phyloP scores from a whole-genome alignment of 2,113 vertebrate species.

The Danio rerio region DNA sequence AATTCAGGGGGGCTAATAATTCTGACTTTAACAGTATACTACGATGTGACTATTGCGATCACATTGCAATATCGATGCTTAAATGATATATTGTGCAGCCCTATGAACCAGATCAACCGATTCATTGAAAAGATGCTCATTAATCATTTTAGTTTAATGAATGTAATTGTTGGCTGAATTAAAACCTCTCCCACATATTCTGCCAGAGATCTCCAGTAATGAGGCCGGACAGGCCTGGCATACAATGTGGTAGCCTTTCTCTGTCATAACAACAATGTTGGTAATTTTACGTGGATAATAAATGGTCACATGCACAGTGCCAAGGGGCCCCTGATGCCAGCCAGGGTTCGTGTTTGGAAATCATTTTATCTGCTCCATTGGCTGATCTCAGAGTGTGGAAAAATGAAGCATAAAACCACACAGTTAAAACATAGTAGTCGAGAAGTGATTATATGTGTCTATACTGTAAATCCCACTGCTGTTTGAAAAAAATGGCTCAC shows the following conservation, averaged over 20 bases:
- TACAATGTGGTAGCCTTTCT: conserved; percentile 16
- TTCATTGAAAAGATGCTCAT: neutral
- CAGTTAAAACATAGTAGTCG: neutral
- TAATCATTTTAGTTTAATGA: neutral
- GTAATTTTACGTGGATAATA: conserved; percentile 27
- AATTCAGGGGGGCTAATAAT: too few species aligned
- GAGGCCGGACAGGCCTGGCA: conserved; percentile 35
- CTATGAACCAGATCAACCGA: neutral
- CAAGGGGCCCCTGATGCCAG: conserved; percentile 22
- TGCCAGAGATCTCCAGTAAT: conserved; percentile 17
- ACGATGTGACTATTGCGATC: too few species aligned
- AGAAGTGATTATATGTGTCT: neutral
- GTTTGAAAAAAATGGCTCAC: neutral
- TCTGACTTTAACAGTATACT: too few species aligned
- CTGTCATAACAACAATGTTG: conserved; percentile 11
- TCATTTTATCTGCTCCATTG: conserved; percentile 31
- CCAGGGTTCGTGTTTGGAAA: conserved; percentile 38
- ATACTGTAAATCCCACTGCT: neutral
- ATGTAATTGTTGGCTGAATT: neutral
- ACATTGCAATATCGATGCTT: too few species aligned
- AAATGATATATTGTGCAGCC: too few species aligned
- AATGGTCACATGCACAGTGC: conserved; percentile 21
- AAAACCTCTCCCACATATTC: neutral
- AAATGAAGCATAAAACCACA: neutral
- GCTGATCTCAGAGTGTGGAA: conserved; percentile 12